A percentile compares a stretch with the other conserved stretches of the same genome.
Conservation (phyloP, 2,888 invertebrate species). For the Chymomyza procnemis region DNA sequence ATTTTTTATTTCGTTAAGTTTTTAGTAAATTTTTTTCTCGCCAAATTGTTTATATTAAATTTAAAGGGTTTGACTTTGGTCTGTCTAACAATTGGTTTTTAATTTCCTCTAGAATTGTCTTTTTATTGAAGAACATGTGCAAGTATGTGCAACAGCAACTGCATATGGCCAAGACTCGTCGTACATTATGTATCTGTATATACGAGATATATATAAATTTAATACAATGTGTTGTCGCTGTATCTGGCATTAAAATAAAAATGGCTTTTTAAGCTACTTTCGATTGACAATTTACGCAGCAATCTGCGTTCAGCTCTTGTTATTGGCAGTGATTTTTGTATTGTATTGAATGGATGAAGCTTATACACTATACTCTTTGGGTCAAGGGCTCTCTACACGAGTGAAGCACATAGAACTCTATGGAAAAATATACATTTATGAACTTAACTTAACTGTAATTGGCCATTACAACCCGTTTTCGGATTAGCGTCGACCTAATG, state of each 20-base stretch:
- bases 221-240: neutral
- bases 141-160: neutral
- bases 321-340: neutral
- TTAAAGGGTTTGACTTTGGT: neutral
- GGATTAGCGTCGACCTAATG: too few species aligned
- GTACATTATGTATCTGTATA: neutral
- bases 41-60: neutral
- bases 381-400: too few species aligned
- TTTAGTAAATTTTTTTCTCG: neutral
- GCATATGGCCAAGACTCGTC: neutral
- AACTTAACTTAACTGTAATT: too few species aligned
- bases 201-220: too few species aligned
- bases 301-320: neutral
- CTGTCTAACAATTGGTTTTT: conserved; percentile 4
- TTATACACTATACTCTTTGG: too few species aligned
- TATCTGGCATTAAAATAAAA: neutral
- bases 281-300: neutral
- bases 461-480: too few species aligned
- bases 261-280: conserved; percentile 10
- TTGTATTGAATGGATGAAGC: neutral
- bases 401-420: too few species aligned
- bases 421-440: too few species aligned
- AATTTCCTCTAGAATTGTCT: conserved; percentile 5
- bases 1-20: neutral
- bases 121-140: neutral